phyloP scores from a whole-genome alignment of 2,113 vertebrate species.

The Penelope pileata region DNA sequence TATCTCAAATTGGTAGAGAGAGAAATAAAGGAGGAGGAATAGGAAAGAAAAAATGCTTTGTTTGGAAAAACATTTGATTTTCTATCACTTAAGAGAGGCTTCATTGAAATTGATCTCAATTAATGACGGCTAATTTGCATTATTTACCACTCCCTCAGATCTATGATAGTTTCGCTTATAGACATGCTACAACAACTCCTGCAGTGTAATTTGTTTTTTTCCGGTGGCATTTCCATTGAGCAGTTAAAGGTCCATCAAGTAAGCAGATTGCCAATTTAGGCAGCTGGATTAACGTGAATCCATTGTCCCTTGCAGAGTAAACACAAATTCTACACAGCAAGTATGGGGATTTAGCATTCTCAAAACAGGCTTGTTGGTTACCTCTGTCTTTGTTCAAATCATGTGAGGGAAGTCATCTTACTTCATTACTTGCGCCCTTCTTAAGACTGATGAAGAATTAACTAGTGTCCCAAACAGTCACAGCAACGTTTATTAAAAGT shows the following conservation, averaged over 20 bases:
- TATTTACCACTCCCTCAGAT: neutral
- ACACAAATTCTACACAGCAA: neutral
- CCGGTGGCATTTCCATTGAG: neutral
- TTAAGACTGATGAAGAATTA: neutral
- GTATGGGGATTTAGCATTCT: neutral
- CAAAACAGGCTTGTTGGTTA: neutral
- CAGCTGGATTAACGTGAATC: neutral
- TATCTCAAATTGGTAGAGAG: neutral
- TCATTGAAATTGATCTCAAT: neutral
- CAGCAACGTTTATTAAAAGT: neutral
- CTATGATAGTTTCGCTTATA: neutral
- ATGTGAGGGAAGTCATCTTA: neutral
- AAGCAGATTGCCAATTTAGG: neutral
- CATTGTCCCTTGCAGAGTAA: neutral
- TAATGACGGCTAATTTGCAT: neutral
- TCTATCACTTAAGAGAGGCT: neutral
- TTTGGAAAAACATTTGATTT: constrained; percentile 1
- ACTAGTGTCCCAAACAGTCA: neutral
- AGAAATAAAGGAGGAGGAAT: neutral
- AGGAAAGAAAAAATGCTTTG: neutral
- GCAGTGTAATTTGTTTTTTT: neutral
- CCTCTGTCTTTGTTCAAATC: neutral
- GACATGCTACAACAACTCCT: neutral
- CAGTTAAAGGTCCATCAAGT: neutral
- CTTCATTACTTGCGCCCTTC: neutral